Conservation (phyloP, 2,113 vertebrate species). For the Triplophysa siluroides region DNA sequence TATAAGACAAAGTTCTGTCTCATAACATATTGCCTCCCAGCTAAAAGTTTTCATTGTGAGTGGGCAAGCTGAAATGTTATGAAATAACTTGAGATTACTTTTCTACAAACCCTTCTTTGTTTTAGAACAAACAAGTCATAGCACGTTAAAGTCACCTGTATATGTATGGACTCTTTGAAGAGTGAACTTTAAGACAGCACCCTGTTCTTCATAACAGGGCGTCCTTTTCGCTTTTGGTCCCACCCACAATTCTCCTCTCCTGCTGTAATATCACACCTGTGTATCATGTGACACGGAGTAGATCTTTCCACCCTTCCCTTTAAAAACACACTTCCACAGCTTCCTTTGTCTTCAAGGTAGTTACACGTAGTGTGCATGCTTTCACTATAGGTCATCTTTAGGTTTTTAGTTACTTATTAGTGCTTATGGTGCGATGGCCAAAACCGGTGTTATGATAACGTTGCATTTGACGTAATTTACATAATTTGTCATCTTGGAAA, state of each 20-base stretch:
- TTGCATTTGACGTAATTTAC: background rate
- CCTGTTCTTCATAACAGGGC: constrained; percentile 14
- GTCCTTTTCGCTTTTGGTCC: constrained; percentile 51
- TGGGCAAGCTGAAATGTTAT: background rate
- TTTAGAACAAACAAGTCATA: background rate
- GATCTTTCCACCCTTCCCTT: constrained; percentile 20
- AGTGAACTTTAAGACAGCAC: constrained; percentile 43
- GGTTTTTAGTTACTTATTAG: background rate
- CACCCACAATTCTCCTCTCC: constrained; percentile 73
- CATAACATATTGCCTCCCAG: constrained; percentile 28
- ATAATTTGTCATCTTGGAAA: background rate
- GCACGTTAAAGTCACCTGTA: background rate
- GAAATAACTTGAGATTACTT: background rate
- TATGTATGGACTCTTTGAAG: background rate
- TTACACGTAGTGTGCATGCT: background rate
- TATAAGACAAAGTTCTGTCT: background rate
- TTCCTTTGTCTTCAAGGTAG: constrained; percentile 3
- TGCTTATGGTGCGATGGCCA: background rate
- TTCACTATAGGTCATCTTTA: background rate
- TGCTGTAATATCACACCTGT: constrained; percentile 77
- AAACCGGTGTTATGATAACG: background rate
- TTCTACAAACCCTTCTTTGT: background rate
- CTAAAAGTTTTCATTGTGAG: constrained; percentile 12
- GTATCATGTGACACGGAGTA: constrained; percentile 70
- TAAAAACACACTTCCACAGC: constrained; percentile 33